phyloP scores from a whole-genome alignment of 2,888 invertebrate genomes.

The Andrena fulva region DNA sequence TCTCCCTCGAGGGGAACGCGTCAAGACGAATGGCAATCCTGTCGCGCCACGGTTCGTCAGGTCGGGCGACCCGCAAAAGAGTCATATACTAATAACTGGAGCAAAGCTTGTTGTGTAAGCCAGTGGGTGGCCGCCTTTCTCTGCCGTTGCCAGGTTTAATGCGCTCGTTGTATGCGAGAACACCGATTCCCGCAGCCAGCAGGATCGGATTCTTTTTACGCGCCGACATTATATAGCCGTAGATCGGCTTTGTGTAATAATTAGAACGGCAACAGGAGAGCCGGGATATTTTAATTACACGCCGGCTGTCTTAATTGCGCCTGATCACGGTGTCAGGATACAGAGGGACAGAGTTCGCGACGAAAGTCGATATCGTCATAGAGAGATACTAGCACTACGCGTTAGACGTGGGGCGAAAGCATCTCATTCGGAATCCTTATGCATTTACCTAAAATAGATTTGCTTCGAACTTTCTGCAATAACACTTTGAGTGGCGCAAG shows the following conservation, averaged over 20 bases:
- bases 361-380: constrained; percentile 31
- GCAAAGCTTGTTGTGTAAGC: constrained; percentile 79
- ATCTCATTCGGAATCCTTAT: too few species aligned
- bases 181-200: constrained; percentile 43
- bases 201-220: constrained; percentile 54
- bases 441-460: too few species aligned
- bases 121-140: constrained; percentile 83
- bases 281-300: constrained; percentile 48
- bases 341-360: constrained; percentile 7
- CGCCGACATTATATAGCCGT: constrained; percentile 21
- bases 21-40: constrained; percentile 51
- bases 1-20: background rate
- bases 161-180: constrained; percentile 57
- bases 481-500: too few species aligned
- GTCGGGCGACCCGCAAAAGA: constrained; percentile 64
- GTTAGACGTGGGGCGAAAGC: background rate
- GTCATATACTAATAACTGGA: constrained; percentile 78
- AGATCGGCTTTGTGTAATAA: constrained; percentile 48
- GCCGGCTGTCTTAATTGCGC: constrained; percentile 33
- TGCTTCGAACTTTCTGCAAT: too few species aligned
- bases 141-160: constrained; percentile 65
- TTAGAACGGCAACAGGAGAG: constrained; percentile 28
- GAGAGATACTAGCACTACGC: constrained; percentile 21
- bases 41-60: constrained; percentile 63
- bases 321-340: constrained; percentile 31